phyloP scores from a whole-genome alignment of 2,113 vertebrate species.

The Nettapus auritus region DNA sequence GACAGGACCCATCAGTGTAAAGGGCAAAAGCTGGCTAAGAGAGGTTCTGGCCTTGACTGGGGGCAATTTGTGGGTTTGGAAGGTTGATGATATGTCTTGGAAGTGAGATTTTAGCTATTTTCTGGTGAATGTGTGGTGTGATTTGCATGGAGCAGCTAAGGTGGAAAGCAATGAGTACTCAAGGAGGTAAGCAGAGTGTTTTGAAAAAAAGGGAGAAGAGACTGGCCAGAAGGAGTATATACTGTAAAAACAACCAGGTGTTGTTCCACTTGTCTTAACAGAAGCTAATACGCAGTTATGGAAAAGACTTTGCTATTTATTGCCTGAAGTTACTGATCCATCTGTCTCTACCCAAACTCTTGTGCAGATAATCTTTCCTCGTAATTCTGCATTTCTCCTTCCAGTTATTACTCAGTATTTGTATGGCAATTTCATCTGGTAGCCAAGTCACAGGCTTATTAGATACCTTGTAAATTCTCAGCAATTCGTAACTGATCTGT shows the following conservation, averaged over 20 bases:
- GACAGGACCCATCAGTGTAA: neutral
- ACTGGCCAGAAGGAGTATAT: neutral
- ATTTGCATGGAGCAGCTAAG: neutral
- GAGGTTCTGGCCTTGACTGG: neutral
- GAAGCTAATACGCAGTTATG: neutral
- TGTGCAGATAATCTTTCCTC: neutral
- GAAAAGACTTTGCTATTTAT: conserved; percentile 44
- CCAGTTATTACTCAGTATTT: neutral
- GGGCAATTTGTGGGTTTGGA: neutral
- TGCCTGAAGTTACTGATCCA: conserved; percentile 43
- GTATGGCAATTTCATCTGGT: conserved; percentile 1
- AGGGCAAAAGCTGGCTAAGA: neutral
- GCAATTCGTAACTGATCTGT: neutral
- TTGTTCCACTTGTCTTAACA: neutral
- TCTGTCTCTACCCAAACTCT: conserved; percentile 22
- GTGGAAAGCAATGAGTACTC: neutral
- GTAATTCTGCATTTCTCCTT: neutral
- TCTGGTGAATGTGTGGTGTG: neutral
- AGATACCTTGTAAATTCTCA: neutral
- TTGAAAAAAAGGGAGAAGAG: neutral
- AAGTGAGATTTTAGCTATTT: neutral
- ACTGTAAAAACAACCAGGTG: neutral
- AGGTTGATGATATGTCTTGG: too few species aligned
- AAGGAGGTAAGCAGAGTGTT: neutral
- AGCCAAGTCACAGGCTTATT: conserved; percentile 19